Conservation (phyloP, 1,140 invertebrate genomes). For the Euborellia annulipes region DNA sequence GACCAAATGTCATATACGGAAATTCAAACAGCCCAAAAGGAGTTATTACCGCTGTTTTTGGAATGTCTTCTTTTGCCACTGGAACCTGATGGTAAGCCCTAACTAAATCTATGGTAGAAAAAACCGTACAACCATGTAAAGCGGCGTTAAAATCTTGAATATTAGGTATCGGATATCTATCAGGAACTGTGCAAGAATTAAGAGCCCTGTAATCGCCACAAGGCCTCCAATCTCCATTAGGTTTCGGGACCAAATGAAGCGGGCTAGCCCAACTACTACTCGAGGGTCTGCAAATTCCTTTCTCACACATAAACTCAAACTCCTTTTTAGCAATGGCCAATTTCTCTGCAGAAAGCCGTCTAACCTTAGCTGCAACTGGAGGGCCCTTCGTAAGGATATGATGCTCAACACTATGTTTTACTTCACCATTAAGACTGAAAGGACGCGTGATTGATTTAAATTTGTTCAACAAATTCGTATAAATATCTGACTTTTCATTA, state of each 20-base stretch:
- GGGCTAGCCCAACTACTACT: not conserved
- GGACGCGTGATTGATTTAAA: too few relatives aligned
- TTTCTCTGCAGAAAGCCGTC: too few relatives aligned
- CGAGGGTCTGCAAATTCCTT: too few relatives aligned
- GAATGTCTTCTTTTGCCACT: constrained; percentile 18
- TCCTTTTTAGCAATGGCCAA: too few relatives aligned
- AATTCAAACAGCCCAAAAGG: constrained; percentile 12
- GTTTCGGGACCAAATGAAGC: constrained; percentile 17
- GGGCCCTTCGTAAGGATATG: too few relatives aligned
- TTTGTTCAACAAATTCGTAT: too few relatives aligned
- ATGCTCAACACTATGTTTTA: too few relatives aligned
- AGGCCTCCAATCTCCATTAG: constrained; percentile 24
- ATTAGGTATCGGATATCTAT: constrained; percentile 26
- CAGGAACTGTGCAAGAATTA: constrained; percentile 27
- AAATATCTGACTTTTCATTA: too few relatives aligned
- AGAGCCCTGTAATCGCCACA: constrained; percentile 32
- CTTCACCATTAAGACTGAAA: too few relatives aligned
- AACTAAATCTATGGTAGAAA: constrained; percentile 29
- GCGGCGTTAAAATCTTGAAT: constrained; percentile 20
- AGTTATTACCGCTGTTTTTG: constrained; percentile 23
- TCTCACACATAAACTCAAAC: not conserved
- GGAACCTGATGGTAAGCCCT: constrained; percentile 32
- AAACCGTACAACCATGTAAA: constrained; percentile 24
- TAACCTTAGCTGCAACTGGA: too few relatives aligned
- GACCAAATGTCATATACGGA: constrained; percentile 25